Base-by-base conservation (phyloP, 2,113 vertebrate genomes). In the Gallinago jamesoni region DNA sequence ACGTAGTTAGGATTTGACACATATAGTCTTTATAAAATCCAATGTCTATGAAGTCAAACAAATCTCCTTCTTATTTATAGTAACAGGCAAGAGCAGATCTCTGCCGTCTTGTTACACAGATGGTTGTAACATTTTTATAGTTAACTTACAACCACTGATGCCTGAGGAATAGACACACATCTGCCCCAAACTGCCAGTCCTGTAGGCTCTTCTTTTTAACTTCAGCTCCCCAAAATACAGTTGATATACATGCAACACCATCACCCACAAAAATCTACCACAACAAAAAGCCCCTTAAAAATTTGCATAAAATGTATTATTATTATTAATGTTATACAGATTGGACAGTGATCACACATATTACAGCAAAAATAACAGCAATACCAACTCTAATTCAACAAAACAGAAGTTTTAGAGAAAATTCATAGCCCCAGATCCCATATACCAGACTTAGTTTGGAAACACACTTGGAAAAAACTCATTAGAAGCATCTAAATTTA, bases 71-170 rank as follows among this genome's bases (percentile, higher is more conserved):
- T 94, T 96, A 96, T 94, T 98, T 97, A 93, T 88, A 95, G 93
- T 97, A 97, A 94, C 56, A 95, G 91, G 93, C 93, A 75, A 89
- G 89, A 96, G 89, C 96, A 97, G 96, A 96, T 94, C 93, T 97
- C 78, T 91, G 95, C 85, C 22, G 31, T 97, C 97, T 96, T 96
- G 97, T 96, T 97, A 97, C 97, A 97, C 97, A 98, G 97, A 98
- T 97, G 97, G 97, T 39, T 95, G 83, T 91, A 97, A 97, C 92
- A 78, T 97, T 98, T 98, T 96, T 97, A 97, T 95, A 97, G 97
- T 98, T 97, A 97, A 97, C 96, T 97, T 97, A 97, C 91, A 98
- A 96, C 97, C 96, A 97, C 95, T 94, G 96, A 97, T 93, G 96
- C 96, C 93, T 93, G 94, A 97, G 97, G 96, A 97, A 96, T 84